phyloP scores from a whole-genome alignment of 1,140 invertebrate species.

The Drosophila bocki region DNA sequence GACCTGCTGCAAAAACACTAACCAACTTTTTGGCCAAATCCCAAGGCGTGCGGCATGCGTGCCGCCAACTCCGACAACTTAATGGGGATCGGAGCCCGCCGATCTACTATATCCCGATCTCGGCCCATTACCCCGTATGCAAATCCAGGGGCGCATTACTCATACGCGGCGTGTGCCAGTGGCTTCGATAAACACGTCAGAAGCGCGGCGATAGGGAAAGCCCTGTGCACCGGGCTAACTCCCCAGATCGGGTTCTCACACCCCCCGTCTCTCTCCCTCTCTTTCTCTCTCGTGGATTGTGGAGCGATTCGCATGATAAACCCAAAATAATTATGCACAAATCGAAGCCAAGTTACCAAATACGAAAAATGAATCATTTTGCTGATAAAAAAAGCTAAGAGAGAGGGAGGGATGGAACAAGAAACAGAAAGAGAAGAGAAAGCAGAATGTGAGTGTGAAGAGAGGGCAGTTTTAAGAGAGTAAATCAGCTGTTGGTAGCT shows the following conservation, averaged over 20 bases:
- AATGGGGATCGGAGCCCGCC: conserved; percentile 26
- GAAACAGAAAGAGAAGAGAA: background rate
- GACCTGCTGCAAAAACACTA: conserved; percentile 30
- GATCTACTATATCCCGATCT: conserved; percentile 22
- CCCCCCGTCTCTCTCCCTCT: background rate
- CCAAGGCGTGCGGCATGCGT: conserved; percentile 47
- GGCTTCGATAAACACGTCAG: conserved; percentile 7
- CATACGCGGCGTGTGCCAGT: conserved; percentile 52
- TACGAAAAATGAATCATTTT: background rate
- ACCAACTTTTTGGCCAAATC: conserved; percentile 28
- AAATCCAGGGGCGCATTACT: conserved; percentile 43
- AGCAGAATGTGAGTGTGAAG: background rate
- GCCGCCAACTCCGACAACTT: conserved; percentile 52
- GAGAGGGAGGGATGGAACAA: background rate
- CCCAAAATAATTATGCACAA: background rate
- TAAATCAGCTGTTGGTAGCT: background rate
- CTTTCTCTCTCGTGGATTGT: background rate
- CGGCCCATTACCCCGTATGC: conserved; percentile 12
- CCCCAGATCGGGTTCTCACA: conserved; percentile 3
- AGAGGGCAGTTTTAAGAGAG: background rate
- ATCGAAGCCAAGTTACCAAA: conserved; percentile 1
- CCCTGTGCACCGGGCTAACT: conserved; percentile 16
- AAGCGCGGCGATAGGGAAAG: conserved; percentile 16
- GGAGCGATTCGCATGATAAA: background rate
- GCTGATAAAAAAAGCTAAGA: background rate